Evolutionary conservation across 2,888 invertebrate species (phyloP), one percentile per base, ranked within the genome.

Genomic region (Dioctria linearis): DNA sequence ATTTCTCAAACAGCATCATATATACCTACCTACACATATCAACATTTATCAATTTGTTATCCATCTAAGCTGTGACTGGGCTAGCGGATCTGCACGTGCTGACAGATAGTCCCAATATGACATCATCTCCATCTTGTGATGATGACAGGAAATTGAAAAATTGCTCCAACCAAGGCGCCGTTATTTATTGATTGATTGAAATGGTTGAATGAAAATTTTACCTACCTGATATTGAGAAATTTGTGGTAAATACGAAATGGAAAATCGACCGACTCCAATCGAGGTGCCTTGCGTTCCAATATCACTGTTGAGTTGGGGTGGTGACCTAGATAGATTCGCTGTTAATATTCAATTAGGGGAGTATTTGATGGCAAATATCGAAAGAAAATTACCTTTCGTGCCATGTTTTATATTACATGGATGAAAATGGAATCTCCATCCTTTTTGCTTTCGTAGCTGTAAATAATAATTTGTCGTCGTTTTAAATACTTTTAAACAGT

Each of bases 141-240:
- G 71, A 73, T 59, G 81, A 79, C 81, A 81, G 79, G 81, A 79
- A 81, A 81, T 81, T 81, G 81, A 75, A 75, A 81, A 81, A 81
- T 81, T 79, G 79, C 67, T 75, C 79, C 73, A 67, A 79, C 79
- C 79, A 71, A 61, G 65, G 67, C 39, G 79, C 75, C 75, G 79
- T 81, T 78, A 49, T 75, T 81, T 67, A 79, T 75, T 81, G 75
- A 81, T 81, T 79, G 79, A 81, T 79, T 81, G 78, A 43, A 65
- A 80, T 66, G 65, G 76, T 39, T 65, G 11, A 80, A 43, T 61
- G 57, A 61, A 75, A 75, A 75, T 75, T 75, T 57, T 61, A 61
- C 75, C 59, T 59, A 8, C 25, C 25, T 25, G 0, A 25, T 25
- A 25, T 25, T 25, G 59, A 75, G 59, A 46, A 75, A 59, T 59